Percentiles rank a stretch among this genome's conserved stretches.
Evolutionary conservation across 2,113 vertebrate genomes (phyloP).

Genomic region (Anser cygnoides): DNA sequence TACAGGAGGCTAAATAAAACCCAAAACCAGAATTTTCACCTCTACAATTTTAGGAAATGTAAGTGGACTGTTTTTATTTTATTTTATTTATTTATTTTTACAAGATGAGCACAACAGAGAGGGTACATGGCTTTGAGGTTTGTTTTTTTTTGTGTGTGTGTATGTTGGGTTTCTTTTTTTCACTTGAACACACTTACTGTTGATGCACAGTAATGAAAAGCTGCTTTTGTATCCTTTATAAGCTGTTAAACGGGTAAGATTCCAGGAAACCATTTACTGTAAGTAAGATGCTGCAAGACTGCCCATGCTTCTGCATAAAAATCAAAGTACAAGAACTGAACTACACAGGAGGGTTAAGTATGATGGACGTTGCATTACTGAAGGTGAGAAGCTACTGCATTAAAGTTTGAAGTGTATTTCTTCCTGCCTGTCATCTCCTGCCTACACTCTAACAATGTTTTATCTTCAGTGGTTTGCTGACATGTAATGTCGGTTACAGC

Average conservation of each 20-base stretch:
- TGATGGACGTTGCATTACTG: background rate
- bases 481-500: background rate
- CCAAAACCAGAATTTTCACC: background rate
- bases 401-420: background rate
- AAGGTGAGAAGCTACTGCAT: background rate
- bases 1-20: background rate
- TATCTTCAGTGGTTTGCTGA: background rate
- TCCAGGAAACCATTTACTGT: background rate
- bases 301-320: background rate
- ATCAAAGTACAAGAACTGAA: background rate
- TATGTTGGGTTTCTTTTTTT: background rate
- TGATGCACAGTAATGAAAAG: background rate
- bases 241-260: background rate
- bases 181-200: background rate
- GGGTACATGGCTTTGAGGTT: too few relatives aligned
- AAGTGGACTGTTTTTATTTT: background rate
- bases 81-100: background rate
- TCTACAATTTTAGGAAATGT: background rate
- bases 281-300: background rate
- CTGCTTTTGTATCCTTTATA: background rate
- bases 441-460: background rate
- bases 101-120: background rate
- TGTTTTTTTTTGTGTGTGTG: too few relatives aligned
- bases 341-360: background rate
- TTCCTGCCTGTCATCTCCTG: background rate